Evolutionary conservation across 2,888 invertebrate genomes (phyloP), one percentile per base, ranked within the genome.

Genomic region (Endomychus coccineus): DNA sequence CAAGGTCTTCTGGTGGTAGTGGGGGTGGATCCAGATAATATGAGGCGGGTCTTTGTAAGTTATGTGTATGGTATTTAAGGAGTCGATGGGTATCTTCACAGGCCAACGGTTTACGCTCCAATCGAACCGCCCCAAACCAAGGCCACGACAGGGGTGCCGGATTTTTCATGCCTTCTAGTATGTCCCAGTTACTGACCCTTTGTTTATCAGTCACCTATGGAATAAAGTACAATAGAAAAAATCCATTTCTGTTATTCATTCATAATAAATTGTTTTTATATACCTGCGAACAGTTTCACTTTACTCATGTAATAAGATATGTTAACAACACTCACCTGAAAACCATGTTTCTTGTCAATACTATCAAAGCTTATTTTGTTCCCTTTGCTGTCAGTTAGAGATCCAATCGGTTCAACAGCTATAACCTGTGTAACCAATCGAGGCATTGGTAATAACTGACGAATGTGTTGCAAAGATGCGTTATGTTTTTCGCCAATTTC

Each of bases 141-240:
- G 94, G 83, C 94, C 95, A 95, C 0, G 91, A 91, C 0, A 96
- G 69, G 0, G 96, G 94, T 0, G 94, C 91, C 0, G 92, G 92
- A 66, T 91, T 94, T 55, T 92, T 85, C 54, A 90, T 89, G 0
- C 95, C 96, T 63, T 97, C 97, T 35, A 97, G 73, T 39, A 96
- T 74, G 61, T 97, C 96, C 96, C 96, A 97, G 12, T 90, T 86
- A 42, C 85, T 89, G 1, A 96, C 87, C 37, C 88, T 78, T 65
- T 94, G 92, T 57, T 94, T 92, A 62, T 94, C 92, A 14, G 88
- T 80, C 1, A 90, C 80, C 86, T 85, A 51, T n/a, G n/a, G n/a
- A n/a, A n/a, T n/a, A 13, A 54, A 50, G 30, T 36, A 41, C 36
- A 16, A 9, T 12, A 38, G 23, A 34, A 29, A 37, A 15, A 33